Percentiles rank a stretch among this genome's conserved stretches.
Evolutionary conservation across 2,797 vertebrate species (phyloP).

Genomic region (Labeo calbasu): DNA sequence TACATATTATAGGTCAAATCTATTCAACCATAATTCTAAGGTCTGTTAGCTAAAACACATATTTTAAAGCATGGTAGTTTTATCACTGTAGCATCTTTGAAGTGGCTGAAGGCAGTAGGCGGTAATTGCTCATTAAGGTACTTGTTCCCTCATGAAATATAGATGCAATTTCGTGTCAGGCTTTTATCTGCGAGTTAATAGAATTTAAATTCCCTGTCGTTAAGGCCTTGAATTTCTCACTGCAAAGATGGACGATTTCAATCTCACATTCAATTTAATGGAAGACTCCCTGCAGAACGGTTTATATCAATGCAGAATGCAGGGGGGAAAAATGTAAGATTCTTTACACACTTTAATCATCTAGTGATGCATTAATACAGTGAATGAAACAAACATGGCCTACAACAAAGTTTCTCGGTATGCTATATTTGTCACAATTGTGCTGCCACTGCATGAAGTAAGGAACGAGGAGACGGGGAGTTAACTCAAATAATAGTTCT

Average conservation of each 20-base stretch:
- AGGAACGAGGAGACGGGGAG: no score
- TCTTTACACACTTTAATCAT: neutral
- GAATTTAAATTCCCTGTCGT: conserved; percentile 35
- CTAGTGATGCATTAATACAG: neutral
- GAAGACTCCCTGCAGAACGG: neutral
- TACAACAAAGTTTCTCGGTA: no score
- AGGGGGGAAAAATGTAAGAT: neutral
- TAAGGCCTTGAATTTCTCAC: neutral
- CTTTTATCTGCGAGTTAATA: conserved; percentile 30
- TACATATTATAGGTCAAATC: neutral
- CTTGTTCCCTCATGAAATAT: conserved; percentile 25
- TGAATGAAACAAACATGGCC: neutral
- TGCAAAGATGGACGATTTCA: conserved; percentile 8
- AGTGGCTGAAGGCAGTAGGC: conserved; percentile 5
- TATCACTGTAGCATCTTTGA: neutral
- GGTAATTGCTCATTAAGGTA: conserved; percentile 27
- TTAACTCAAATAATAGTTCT: no score
- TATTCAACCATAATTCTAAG: neutral
- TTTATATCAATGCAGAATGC: neutral
- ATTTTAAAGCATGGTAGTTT: neutral
- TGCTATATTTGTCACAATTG: no score
- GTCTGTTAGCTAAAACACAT: neutral
- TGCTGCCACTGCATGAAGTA: no score
- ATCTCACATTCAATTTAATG: neutral
- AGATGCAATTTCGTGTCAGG: conserved; percentile 8